A percentile compares a stretch with the other conserved stretches of the same genome.
phyloP scores from a whole-genome alignment of 2,113 vertebrate genomes.

The Phainopepla nitens region DNA sequence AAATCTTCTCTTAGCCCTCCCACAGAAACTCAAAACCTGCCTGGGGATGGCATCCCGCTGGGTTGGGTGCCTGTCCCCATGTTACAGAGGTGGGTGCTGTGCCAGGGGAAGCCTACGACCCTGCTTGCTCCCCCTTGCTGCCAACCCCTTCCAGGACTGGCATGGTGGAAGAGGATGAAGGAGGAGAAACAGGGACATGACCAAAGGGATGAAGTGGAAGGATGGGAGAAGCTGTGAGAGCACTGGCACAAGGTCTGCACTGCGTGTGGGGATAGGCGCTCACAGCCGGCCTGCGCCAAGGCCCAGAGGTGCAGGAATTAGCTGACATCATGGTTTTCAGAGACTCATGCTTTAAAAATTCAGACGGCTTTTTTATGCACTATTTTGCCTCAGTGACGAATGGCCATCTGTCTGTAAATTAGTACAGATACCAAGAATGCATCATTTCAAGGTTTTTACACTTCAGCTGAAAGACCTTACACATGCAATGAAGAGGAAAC shows the following conservation, averaged over 20 bases:
- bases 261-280: fast-evolving
- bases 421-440: neutral
- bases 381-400: neutral
- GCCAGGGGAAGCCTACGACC: neutral
- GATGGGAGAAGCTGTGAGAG: neutral
- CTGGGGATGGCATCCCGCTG: neutral
- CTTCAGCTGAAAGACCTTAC: neutral
- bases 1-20: neutral
- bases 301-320: neutral
- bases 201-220: neutral
- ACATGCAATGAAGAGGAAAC: neutral
- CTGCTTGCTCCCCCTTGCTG: neutral
- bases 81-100: fast-evolving
- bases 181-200: neutral
- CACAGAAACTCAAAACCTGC: neutral
- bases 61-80: neutral
- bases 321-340: neutral
- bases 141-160: fast-evolving
- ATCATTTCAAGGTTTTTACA: neutral
- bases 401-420: neutral
- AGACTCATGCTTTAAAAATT: neutral
- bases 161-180: neutral
- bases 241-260: neutral
- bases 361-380: neutral
- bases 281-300: fast-evolving